A percentile compares a stretch with the other conserved stretches of the same genome.
These are phyloP conservation scores for Sympetrum striolatum DNA, from an alignment of 2,888 invertebrate genomes.

Conservation along the genomic window DNA sequence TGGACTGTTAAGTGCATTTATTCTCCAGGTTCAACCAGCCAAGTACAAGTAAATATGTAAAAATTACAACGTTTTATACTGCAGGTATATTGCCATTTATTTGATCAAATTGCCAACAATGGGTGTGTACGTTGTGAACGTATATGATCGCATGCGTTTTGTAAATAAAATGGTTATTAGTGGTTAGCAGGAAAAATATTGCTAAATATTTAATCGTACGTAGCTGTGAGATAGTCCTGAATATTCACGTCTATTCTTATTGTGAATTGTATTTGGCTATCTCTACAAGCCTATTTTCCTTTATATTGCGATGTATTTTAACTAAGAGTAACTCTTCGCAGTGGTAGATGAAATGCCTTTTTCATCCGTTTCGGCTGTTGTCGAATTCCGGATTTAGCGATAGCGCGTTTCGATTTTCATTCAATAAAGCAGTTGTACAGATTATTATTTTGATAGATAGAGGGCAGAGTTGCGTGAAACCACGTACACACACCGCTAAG, in stretches of 20 bases:
- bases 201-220: neutral
- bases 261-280: neutral
- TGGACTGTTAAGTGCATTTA: slow-evolving; percentile 29
- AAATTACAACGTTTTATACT: neutral
- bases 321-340: neutral
- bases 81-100: slow-evolving; percentile 3
- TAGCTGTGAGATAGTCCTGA: neutral
- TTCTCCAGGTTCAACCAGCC: slow-evolving; percentile 1
- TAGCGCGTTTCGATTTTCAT: slow-evolving; percentile 17
- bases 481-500: slow-evolving; percentile 28
- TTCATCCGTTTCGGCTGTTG: too few relatives aligned
- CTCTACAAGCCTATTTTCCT: neutral
- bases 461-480: slow-evolving; percentile 21
- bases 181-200: slow-evolving; percentile 14
- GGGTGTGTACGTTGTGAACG: slow-evolving; percentile 25
- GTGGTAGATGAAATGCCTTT: too few relatives aligned
- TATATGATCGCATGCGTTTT: slow-evolving; percentile 4
- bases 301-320: neutral
- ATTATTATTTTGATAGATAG: slow-evolving; percentile 1
- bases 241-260: neutral
- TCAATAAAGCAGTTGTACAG: neutral
- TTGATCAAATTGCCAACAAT: neutral
- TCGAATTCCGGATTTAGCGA: neutral
- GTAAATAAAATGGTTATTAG: slow-evolving; percentile 39
- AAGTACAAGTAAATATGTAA: slow-evolving; percentile 29